Evolutionary conservation across 2,888 invertebrate species (phyloP), one percentile per base, ranked within the genome.

Genomic region (Papilio demoleus): DNA sequence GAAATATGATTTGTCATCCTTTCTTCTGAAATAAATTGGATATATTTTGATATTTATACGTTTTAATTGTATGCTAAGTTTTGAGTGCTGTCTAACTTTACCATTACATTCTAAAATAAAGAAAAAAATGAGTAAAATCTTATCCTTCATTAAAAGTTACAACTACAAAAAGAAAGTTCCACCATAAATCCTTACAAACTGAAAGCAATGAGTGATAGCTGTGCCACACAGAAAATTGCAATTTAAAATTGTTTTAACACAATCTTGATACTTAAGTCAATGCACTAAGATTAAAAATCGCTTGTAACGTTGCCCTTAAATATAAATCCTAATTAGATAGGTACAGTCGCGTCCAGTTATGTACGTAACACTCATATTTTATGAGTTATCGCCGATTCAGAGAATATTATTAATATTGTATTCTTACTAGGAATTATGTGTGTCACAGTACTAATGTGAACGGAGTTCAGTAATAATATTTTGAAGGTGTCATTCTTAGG

Each of bases 381-480:
- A 82, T 85, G 84, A 85, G 79, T 84, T 84, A 84, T 80, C 79
- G 76, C 76, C 70, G 73, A 77, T 84, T 83, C 85, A 72, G 71
- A 77, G 84, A 84, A 84, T 60, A 71, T 68, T 72, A 72, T 71
- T 71, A 74, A 69, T 73, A 70, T 71, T 65, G 72, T 65, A 42
- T 63, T 64, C 60, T 68, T 73, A 72, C 72, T 71, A 73, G 70
- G 75, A 72, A 73, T 27, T 60, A 59, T 66, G 70, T n/a, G 22
- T 53, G 65, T 50, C 38, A 17, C 27, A 24, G 56, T 38, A 47
- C 27, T 24, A 45, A 53, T 64, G 36, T 19, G 66, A 47, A 19
- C 17, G 24, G 8, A 42, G 45, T 12, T 11, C 45, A 9, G 34
- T 47, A 27, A n/a, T 22, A 53, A 14, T 50, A 62, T 58, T n/a